Base-by-base conservation (phyloP, 2,113 vertebrate species). In the Sapayoa aenigma region DNA sequence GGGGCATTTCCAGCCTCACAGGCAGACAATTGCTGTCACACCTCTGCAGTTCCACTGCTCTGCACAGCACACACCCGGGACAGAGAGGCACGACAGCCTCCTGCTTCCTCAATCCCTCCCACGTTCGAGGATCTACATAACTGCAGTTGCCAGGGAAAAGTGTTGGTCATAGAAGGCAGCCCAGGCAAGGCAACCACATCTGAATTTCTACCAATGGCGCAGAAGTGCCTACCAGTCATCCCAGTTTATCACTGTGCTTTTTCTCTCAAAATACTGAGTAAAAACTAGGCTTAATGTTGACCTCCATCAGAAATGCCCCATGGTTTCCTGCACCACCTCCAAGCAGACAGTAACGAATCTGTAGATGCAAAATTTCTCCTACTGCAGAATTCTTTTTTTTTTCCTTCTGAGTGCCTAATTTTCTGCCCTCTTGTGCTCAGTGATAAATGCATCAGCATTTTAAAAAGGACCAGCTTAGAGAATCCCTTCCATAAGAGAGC, bases 391-490 rank as follows among this genome's bases (percentile, higher is more conserved):
- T 82, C 17, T 39, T 44, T 74, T 52, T 52, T 42, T 65, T 20
- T 84, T 62, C 59, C 28, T 72, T 92, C 77, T 56, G 77, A 74
- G 33, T 31, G 35, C 8, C 55, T 81, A 10, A 2, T 72, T 79
- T 89, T 82, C 58, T 84, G 46, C 65, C 58, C 49, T 82, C 28
- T 62, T 90, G 42, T 69, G 27, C 58, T 80, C 37, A 66, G 14
- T 50, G 27, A 82, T 16, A 87, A 93, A 91, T 16, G 73, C 12
- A 83, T 59, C 42, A 77, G 41, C 22, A 86, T 77, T 73, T 77
- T 24, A 82, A 85, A 68, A 91, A 94, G 46, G 82, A 93, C 69
- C 39, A 86, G 41, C 15, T 71, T 22, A 85, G 53, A 96, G 50
- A 83, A 74, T 35, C 33, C 27, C 59, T 59, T 88, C 46, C 33